Percentiles rank a stretch among this genome's conserved stretches.
These are phyloP conservation scores for Scatophagus argus DNA, from an alignment of 2,113 vertebrate genomes.

Conservation along the genomic window DNA sequence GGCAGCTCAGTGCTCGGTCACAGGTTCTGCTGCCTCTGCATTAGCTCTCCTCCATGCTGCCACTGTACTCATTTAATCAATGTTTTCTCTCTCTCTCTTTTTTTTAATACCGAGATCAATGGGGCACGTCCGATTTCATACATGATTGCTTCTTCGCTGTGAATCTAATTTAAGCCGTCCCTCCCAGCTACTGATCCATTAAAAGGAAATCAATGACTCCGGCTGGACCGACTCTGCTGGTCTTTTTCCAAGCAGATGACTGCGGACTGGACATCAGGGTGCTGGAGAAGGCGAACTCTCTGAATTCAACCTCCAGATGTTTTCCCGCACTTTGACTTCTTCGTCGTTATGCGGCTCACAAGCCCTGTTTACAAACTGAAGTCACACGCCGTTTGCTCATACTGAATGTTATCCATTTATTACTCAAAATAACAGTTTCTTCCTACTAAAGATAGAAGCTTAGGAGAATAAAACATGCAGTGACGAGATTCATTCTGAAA, in stretches of 20 bases:
- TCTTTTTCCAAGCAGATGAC: constrained; percentile 8
- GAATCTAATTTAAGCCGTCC: constrained; percentile 62
- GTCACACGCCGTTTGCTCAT: not conserved
- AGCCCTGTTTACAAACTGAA: constrained; percentile 21
- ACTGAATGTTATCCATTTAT: constrained; percentile 70
- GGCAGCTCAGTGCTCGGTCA: not conserved
- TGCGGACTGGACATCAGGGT: not conserved
- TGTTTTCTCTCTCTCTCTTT: no score
- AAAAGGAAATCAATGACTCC: constrained; percentile 72
- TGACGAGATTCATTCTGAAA: constrained; percentile 43
- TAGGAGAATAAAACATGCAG: constrained; percentile 71
- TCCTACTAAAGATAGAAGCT: constrained; percentile 61
- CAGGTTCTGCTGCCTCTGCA: no score
- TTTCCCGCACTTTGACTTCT: not conserved
- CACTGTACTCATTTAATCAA: constrained; percentile 37
- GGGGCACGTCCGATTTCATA: constrained; percentile 87
- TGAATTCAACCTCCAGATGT: no score
- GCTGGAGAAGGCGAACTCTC: not conserved
- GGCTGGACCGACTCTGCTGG: not conserved
- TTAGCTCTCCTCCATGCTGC: not conserved
- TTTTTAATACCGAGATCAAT: constrained; percentile 78
- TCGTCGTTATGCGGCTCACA: no score
- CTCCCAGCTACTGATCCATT: constrained; percentile 68
- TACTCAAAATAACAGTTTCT: constrained; percentile 76
- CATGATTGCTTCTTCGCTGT: constrained; percentile 74